Percentiles rank a stretch among this genome's conserved stretches.
Evolutionary conservation across 2,888 invertebrate genomes (phyloP).

Genomic region (Adelognathus sp.): DNA sequence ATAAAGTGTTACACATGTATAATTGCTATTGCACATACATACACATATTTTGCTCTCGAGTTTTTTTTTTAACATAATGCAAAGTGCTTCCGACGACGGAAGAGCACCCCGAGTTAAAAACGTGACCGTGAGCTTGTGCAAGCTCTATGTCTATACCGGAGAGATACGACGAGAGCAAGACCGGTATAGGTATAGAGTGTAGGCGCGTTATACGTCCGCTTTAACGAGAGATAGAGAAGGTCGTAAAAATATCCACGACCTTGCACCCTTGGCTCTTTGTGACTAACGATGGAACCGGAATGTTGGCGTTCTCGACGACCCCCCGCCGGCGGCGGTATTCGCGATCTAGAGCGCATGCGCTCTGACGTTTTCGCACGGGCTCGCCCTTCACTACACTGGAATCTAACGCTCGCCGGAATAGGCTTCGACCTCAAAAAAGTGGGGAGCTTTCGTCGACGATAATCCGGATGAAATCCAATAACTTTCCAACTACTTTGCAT

Average conservation of each 20-base stretch:
- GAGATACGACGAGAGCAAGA: not conserved
- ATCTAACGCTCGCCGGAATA: not conserved
- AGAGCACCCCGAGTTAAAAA: slow-evolving; percentile 11
- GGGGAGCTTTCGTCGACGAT: not conserved
- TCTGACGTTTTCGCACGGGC: not conserved
- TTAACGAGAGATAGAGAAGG: slow-evolving; percentile 10
- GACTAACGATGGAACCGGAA: slow-evolving; percentile 31
- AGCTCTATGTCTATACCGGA: slow-evolving; percentile 1
- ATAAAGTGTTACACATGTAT: not conserved
- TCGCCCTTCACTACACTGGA: not conserved
- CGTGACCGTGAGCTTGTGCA: slow-evolving; percentile 20
- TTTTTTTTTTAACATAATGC: slow-evolving; percentile 1
- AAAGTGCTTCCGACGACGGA: slow-evolving; percentile 3
- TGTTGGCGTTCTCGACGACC: slow-evolving; percentile 10
- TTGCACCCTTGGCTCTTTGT: slow-evolving; percentile 35
- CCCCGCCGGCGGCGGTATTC: not conserved
- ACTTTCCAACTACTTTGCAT: too few species aligned
- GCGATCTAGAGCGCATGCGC: not conserved
- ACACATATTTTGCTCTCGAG: not conserved
- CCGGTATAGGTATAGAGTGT: not conserved
- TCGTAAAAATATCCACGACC: slow-evolving; percentile 44
- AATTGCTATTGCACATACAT: too few species aligned
- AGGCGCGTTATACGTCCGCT: slow-evolving; percentile 7
- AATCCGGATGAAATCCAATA: not conserved
- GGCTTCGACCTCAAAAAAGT: not conserved